Evolutionary conservation across 2,797 vertebrate genomes (phyloP).

Genomic region (Darevskia mixta): DNA sequence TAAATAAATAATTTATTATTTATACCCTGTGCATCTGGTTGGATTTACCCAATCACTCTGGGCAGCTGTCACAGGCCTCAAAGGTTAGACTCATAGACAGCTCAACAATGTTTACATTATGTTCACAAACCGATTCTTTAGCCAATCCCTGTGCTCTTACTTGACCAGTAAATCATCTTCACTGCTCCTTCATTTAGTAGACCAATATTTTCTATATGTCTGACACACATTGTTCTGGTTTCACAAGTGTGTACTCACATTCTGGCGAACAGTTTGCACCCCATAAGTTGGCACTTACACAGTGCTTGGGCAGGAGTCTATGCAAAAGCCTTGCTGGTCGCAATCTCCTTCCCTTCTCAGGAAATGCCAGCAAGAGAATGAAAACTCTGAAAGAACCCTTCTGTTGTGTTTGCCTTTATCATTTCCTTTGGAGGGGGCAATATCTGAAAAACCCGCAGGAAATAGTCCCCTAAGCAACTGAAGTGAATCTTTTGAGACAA

Average conservation of each 20-base stretch:
- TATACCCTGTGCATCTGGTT: too few species aligned
- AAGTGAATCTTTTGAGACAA: neutral
- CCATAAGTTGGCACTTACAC: constrained; percentile 56
- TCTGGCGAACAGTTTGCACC: constrained; percentile 50
- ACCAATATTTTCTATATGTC: constrained; percentile 48
- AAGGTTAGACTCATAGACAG: constrained; percentile 38
- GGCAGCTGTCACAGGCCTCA: neutral
- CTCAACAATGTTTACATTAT: constrained; percentile 62
- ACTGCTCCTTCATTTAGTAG: constrained; percentile 39
- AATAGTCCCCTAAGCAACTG: neutral
- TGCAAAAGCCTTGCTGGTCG: constrained; percentile 40
- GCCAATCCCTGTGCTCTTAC: constrained; percentile 59
- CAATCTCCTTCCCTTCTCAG: neutral
- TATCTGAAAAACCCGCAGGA: constrained; percentile 4
- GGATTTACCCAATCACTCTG: too few species aligned
- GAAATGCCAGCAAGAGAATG: constrained; percentile 45
- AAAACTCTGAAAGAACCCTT: neutral
- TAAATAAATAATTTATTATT: too few species aligned
- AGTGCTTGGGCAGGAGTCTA: constrained; percentile 53
- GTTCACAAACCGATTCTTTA: constrained; percentile 72
- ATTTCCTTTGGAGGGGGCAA: constrained; percentile 3
- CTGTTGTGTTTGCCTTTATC: constrained; percentile 34
- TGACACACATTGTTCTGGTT: constrained; percentile 31
- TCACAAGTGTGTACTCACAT: constrained; percentile 55
- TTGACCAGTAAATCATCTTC: constrained; percentile 62